These are phyloP conservation scores for Umimayanthus chanpuru DNA, from an alignment of 92 coral and sea anemone species.

Conservation along the genomic window DNA sequence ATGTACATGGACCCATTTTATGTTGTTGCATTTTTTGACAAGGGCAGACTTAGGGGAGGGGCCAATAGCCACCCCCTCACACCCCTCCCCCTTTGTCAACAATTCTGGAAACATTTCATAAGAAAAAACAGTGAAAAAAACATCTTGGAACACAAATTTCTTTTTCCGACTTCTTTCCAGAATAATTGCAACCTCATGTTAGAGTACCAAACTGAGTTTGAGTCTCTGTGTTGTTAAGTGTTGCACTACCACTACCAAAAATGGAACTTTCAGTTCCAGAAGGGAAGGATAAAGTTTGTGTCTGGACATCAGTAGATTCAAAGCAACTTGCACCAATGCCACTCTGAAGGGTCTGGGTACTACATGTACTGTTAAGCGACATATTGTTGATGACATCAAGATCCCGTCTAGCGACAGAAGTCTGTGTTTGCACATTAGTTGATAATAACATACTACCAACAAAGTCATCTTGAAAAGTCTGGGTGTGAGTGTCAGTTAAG, in stretches of 20 bases:
- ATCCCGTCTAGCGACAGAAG: constrained; percentile 40
- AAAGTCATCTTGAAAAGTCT: constrained; percentile 79
- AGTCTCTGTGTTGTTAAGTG: background rate
- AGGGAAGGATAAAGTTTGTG: constrained; percentile 56
- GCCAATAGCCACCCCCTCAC: too few relatives aligned
- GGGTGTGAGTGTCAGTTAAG: constrained; percentile 86
- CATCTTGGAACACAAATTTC: too few relatives aligned
- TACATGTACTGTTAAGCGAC: constrained; percentile 65
- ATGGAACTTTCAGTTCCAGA: background rate
- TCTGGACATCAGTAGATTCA: constrained; percentile 59
- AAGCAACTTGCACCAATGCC: constrained; percentile 28
- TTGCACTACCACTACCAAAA: background rate
- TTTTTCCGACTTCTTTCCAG: too few relatives aligned
- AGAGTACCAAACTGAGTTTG: background rate
- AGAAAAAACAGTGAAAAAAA: too few relatives aligned
- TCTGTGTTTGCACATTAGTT: constrained; percentile 70
- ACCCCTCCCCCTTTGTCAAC: too few relatives aligned
- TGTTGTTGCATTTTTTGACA: too few relatives aligned
- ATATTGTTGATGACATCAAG: constrained; percentile 31
- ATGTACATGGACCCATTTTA: too few relatives aligned
- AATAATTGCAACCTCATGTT: too few relatives aligned
- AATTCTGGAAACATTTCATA: too few relatives aligned
- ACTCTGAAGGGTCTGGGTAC: constrained; percentile 70
- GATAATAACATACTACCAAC: constrained; percentile 48
- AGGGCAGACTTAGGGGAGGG: too few relatives aligned